Evolutionary conservation across 2,113 vertebrate genomes (phyloP).

Genomic region (Chlorocebus sabaeus): DNA sequence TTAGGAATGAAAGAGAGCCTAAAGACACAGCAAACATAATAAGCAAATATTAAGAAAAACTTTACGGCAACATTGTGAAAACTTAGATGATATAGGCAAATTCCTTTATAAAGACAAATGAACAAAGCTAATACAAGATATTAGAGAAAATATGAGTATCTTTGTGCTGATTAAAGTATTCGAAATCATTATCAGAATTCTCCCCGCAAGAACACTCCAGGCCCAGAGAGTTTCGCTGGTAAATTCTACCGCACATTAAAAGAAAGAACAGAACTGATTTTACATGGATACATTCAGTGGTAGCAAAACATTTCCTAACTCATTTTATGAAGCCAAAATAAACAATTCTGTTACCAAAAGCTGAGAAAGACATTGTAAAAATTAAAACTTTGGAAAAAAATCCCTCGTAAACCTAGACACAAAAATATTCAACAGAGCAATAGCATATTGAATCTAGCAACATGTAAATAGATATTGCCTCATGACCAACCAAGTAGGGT

Average conservation of each 20-base stretch:
- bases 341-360: not conserved
- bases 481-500: not conserved
- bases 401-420: not conserved
- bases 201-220: not conserved
- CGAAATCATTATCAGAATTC: not conserved
- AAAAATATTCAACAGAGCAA: not conserved
- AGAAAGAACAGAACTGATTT: not conserved
- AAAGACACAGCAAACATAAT: not conserved
- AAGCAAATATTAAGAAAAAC: not conserved
- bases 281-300: not conserved
- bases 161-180: not conserved
- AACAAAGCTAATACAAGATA: not conserved
- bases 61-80: not conserved
- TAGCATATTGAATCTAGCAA: not conserved
- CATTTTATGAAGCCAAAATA: not conserved
- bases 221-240: not conserved
- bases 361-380: not conserved
- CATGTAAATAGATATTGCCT: not conserved
- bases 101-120: not conserved
- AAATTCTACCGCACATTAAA: not conserved
- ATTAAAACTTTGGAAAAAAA: not conserved
- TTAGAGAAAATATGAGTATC: not conserved
- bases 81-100: not conserved
- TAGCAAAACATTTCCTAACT: not conserved
- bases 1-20: not conserved